phyloP scores from a whole-genome alignment of 2,888 invertebrate species.

The Noctua comes region DNA sequence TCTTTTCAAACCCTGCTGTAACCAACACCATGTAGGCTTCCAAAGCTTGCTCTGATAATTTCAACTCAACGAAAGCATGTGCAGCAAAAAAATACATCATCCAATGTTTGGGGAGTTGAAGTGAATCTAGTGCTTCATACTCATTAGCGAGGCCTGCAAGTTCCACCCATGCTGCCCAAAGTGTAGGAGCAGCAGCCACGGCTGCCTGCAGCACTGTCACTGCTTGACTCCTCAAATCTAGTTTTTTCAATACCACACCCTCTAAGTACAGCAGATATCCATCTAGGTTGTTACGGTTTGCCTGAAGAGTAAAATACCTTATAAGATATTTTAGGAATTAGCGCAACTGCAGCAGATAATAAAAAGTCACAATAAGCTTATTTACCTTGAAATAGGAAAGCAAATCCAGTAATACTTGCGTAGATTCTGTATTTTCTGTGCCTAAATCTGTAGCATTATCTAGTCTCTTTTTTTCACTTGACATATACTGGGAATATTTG shows the following conservation, averaged over 20 bases:
- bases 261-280: slow-evolving; percentile 97
- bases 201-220: slow-evolving; percentile 95
- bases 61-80: slow-evolving; percentile 96
- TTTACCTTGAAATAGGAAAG: slow-evolving; percentile 86
- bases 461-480: slow-evolving; percentile 96
- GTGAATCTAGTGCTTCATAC: slow-evolving; percentile 93
- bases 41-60: slow-evolving; percentile 97
- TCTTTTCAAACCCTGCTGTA: slow-evolving; percentile 95
- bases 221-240: slow-evolving; percentile 95
- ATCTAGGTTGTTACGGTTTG: slow-evolving; percentile 93
- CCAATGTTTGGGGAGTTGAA: slow-evolving; percentile 96
- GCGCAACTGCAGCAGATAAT: neutral
- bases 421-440: slow-evolving; percentile 83
- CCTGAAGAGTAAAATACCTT: slow-evolving; percentile 72
- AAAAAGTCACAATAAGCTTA: neutral
- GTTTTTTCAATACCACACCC: slow-evolving; percentile 96
- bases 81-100: slow-evolving; percentile 98
- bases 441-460: slow-evolving; percentile 92
- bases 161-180: slow-evolving; percentile 99
- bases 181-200: slow-evolving; percentile 94
- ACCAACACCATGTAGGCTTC: slow-evolving; percentile 95
- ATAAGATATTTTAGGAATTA: slow-evolving; percentile 3
- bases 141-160: slow-evolving; percentile 96
- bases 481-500: slow-evolving; percentile 96
- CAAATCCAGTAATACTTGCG: slow-evolving; percentile 85